Percentiles rank a stretch among this genome's conserved stretches.
phyloP scores from a whole-genome alignment of 2,797 vertebrate species.

The Enteromius viviparus region DNA sequence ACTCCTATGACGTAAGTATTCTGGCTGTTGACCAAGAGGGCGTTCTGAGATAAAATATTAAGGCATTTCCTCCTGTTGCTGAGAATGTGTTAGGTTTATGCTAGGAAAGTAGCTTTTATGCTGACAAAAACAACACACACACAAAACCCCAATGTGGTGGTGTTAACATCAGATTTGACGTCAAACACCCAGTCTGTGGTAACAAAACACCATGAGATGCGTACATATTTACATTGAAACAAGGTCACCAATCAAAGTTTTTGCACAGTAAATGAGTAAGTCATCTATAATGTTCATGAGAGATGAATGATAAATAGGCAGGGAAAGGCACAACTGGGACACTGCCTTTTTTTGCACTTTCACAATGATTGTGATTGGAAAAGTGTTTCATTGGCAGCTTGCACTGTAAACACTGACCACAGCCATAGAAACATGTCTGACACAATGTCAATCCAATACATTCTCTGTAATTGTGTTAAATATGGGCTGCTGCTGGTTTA shows the following conservation, averaged over 20 bases:
- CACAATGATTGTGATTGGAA: conserved; percentile 68
- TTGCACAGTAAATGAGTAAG: conserved; percentile 51
- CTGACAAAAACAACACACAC: conserved; percentile 54
- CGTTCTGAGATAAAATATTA: conserved; percentile 59
- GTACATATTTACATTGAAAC: conserved; percentile 31
- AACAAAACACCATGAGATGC: conserved; percentile 57
- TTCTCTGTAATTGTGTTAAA: conserved; percentile 27
- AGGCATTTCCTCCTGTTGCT: conserved; percentile 62
- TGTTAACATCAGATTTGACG: conserved; percentile 58
- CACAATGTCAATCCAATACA: conserved; percentile 22
- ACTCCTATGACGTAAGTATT: conserved; percentile 49
- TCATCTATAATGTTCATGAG: neutral
- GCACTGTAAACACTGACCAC: conserved; percentile 31
- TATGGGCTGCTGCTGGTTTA: conserved; percentile 1
- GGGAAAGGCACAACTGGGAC: conserved; percentile 83
- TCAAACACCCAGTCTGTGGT: conserved; percentile 63
- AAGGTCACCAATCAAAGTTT: conserved; percentile 45
- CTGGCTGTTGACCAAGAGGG: conserved; percentile 54
- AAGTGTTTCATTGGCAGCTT: conserved; percentile 59
- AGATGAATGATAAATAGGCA: conserved; percentile 65
- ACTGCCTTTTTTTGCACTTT: conserved; percentile 69
- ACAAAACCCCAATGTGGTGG: conserved; percentile 45
- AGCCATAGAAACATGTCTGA: conserved; percentile 25
- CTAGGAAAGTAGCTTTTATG: conserved; percentile 32
- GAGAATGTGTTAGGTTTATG: neutral